A percentile compares a stretch with the other conserved stretches of the same genome.
Evolutionary conservation across 1,140 invertebrate genomes (phyloP).

Genomic region (Megalonaias nervosa): DNA sequence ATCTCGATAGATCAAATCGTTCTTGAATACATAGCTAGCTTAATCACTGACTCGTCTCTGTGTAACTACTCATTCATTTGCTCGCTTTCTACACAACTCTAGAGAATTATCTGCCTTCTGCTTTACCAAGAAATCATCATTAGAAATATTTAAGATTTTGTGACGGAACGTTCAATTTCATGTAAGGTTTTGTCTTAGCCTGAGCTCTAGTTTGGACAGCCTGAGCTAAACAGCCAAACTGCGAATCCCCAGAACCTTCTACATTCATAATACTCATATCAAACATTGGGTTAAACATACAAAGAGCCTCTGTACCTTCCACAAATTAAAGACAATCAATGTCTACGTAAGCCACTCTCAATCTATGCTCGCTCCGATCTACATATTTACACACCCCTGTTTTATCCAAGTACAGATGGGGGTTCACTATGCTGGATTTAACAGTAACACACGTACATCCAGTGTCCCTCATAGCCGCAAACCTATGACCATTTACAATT

Average conservation of each 20-base stretch:
- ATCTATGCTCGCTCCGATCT: slow-evolving; percentile 11
- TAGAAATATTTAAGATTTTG: too few species aligned
- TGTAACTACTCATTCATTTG: too few species aligned
- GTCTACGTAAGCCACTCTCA: slow-evolving; percentile 21
- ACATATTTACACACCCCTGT: slow-evolving; percentile 16
- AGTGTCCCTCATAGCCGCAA: slow-evolving; percentile 32
- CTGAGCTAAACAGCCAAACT: too few species aligned
- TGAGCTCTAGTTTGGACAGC: too few species aligned
- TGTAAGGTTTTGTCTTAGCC: too few species aligned
- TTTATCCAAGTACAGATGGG: slow-evolving; percentile 8
- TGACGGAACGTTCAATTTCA: too few species aligned
- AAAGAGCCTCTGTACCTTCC: slow-evolving; percentile 27
- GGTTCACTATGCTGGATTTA: slow-evolving; percentile 2
- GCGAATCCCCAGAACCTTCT: neutral
- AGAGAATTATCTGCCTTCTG: too few species aligned
- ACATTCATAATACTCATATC: slow-evolving; percentile 42
- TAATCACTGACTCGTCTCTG: too few species aligned
- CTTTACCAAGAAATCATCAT: neutral
- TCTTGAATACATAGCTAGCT: too few species aligned
- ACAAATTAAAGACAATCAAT: slow-evolving; percentile 32
- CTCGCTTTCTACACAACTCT: too few species aligned
- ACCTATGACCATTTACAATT: slow-evolving; percentile 8
- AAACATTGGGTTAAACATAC: slow-evolving; percentile 29
- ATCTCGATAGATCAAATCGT: neutral
- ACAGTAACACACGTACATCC: slow-evolving; percentile 39